Base-by-base conservation (phyloP, 2,113 vertebrate genomes). In the Agapornis roseicollis region DNA sequence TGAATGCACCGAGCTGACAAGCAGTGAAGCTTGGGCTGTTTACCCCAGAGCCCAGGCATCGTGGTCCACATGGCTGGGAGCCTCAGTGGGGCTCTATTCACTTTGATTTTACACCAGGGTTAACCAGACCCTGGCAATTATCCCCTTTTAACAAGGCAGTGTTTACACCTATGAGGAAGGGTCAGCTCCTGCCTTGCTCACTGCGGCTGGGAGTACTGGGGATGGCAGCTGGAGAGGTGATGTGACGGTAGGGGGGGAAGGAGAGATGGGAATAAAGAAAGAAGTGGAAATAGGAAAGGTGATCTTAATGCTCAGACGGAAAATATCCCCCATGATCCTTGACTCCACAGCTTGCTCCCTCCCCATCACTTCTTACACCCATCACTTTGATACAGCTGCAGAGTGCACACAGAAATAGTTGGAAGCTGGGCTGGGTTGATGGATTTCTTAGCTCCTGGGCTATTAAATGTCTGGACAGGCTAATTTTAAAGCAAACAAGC, bases 61-160 rank as follows among this genome's bases (percentile, higher is more conserved):
- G 61, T 33, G 91, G 94, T 91, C 79, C 3, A 33, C 88, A 56
- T 44, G 70, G 93, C 85, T 95, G 94, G 77, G 68, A 84, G 88
- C 39, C 93, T 81, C 94, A 49, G 88, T 37, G 76, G 86, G 96
- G 77, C 85, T 94, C 92, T 86, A 17, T 96, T 94, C 96, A 88
- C 96, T 97, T 96, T 96, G 95, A 95, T 97, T 97, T 97, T 95
- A 90, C 93, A 96, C 83, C 89, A 87, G 90, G 90, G 92, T 93
- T 93, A 93, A 92, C 92, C 85, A 93, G 94, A 93, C 93, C 94
- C 91, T 74, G 44, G 91, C 65, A 94, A 95, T 95, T 95, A 95
- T 95, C 93, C 93, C 92, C 94, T 96, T 95, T 96, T 96, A 96
- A 97, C 94, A 93, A 93, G 95, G 95, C 94, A 93, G 79, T 94